Conservation (phyloP, 92 coral and sea anemone species). For the Zoanthus sociatus region DNA sequence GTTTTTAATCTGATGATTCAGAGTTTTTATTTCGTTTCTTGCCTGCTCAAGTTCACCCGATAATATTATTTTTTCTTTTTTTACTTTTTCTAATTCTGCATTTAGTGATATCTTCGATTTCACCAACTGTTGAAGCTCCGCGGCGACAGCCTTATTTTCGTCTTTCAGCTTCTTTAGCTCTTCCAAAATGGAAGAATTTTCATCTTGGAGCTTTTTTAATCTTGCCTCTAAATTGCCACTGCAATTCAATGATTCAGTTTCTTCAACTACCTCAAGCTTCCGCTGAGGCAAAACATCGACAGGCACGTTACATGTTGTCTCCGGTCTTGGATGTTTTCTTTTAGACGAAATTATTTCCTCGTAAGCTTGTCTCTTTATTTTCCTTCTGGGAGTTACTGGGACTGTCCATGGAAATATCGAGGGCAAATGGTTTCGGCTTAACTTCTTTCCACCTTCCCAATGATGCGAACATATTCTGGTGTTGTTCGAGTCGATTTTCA, state of each 20-base stretch:
- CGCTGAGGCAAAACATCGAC: constrained; percentile 23
- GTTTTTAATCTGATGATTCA: constrained; percentile 45
- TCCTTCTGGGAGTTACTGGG: constrained; percentile 31
- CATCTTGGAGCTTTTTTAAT: constrained; percentile 19
- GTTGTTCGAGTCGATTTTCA: constrained; percentile 50
- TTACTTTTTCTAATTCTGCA: constrained; percentile 39
- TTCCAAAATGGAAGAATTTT: constrained; percentile 16
- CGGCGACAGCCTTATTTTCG: constrained; percentile 6
- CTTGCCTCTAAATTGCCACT: constrained; percentile 1
- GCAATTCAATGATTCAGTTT: neutral
- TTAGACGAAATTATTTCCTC: constrained; percentile 16
- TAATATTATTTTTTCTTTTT: neutral
- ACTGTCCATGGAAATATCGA: constrained; percentile 57
- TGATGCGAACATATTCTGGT: constrained; percentile 56
- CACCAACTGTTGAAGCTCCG: constrained; percentile 43
- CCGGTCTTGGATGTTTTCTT: constrained; percentile 19
- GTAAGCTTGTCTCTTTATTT: constrained; percentile 4
- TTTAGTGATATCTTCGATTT: constrained; percentile 11
- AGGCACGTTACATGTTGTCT: neutral
- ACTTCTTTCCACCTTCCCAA: neutral
- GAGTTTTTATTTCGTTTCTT: constrained; percentile 18
- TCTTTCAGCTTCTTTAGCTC: constrained; percentile 41
- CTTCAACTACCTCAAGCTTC: constrained; percentile 19
- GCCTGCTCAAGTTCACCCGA: constrained; percentile 37
- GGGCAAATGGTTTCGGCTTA: constrained; percentile 51